phyloP scores from a whole-genome alignment of 2,888 invertebrate species.

The Synergus itoensis region DNA sequence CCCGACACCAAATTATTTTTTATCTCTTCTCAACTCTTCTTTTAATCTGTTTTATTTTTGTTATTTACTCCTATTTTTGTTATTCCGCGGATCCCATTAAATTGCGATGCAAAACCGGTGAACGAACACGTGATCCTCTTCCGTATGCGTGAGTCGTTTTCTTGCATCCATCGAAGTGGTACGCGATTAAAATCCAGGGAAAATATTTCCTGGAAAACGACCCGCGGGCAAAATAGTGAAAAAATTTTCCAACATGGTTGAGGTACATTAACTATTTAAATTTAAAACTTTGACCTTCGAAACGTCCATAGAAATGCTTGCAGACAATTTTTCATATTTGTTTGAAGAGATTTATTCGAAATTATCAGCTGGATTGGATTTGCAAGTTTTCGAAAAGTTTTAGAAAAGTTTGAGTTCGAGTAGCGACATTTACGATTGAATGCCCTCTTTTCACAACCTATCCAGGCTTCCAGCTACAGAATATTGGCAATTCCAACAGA shows the following conservation, averaged over 20 bases:
- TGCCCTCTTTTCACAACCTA: not conserved
- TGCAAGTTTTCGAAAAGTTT: too few relatives aligned
- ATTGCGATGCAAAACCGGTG: not conserved
- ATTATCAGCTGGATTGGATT: not conserved
- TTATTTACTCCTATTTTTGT: not conserved
- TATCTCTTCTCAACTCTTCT: not conserved
- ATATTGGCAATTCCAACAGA: constrained; percentile 22
- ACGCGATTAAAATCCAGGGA: constrained; percentile 1
- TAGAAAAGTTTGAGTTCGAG: too few relatives aligned
- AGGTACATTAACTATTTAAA: not conserved
- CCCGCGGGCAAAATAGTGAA: not conserved
- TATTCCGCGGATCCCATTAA: not conserved
- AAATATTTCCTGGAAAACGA: constrained; percentile 3
- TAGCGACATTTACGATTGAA: not conserved
- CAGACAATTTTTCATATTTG: not conserved
- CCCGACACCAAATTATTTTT: constrained; percentile 3
- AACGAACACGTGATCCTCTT: not conserved
- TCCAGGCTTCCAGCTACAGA: not conserved
- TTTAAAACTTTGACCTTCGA: not conserved
- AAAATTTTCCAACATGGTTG: not conserved
- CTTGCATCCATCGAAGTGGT: not conserved
- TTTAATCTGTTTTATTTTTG: not conserved
- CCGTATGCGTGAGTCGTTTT: constrained; percentile 25
- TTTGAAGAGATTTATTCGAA: not conserved
- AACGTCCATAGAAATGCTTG: not conserved